Conservation (phyloP, 2,797 vertebrate genomes). For the Sebastes flavidus region DNA sequence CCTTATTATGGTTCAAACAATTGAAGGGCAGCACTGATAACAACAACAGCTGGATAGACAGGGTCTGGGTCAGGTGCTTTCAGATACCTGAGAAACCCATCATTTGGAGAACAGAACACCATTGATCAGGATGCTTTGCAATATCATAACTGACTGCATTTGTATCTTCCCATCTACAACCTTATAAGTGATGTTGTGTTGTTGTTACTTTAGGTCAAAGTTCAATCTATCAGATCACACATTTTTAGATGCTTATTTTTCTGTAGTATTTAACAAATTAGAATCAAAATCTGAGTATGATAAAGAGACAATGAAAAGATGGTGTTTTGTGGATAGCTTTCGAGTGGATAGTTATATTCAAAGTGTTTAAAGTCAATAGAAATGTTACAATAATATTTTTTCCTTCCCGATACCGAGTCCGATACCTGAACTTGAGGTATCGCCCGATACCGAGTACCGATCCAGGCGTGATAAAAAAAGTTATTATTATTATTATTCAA, state of each 20-base stretch:
- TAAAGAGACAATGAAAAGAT: background rate
- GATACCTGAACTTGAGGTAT: too few relatives aligned
- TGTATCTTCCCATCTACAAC: background rate
- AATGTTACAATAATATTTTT: too few relatives aligned
- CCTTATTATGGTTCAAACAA: constrained; percentile 23
- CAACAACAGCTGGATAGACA: background rate
- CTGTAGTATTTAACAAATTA: background rate
- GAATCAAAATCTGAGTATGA: background rate
- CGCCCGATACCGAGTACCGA: too few relatives aligned
- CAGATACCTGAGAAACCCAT: background rate
- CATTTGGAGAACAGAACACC: background rate
- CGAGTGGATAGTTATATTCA: too few relatives aligned
- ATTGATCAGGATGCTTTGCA: background rate
- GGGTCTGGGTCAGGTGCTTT: background rate
- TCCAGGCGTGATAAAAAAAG: too few relatives aligned
- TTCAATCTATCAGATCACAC: background rate
- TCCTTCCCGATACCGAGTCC: too few relatives aligned
- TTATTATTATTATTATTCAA: too few relatives aligned
- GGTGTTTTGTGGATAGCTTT: background rate
- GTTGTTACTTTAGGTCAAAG: background rate
- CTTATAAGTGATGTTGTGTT: background rate
- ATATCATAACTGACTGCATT: background rate
- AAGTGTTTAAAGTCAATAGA: background rate
- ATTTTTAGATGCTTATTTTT: background rate
- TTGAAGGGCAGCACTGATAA: background rate